phyloP scores from a whole-genome alignment of 2,113 vertebrate genomes.

The Larimichthys crocea region DNA sequence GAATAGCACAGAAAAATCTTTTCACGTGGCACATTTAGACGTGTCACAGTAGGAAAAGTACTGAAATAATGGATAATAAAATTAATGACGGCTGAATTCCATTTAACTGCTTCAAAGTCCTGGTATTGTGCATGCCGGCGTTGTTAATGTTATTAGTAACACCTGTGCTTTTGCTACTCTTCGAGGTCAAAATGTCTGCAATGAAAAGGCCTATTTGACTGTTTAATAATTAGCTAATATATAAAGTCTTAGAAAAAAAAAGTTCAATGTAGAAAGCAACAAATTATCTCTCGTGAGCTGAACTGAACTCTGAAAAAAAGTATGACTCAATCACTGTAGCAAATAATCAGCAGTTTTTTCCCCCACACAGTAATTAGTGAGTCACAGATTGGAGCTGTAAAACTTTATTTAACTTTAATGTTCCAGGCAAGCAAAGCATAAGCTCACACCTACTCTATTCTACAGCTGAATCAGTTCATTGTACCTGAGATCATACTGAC shows the following conservation, averaged over 20 bases:
- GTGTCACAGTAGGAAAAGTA: neutral
- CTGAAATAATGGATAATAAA: neutral
- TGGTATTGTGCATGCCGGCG: neutral
- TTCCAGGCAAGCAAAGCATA: neutral
- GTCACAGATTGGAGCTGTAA: neutral
- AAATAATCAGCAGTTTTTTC: neutral
- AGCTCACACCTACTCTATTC: no score
- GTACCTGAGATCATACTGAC: neutral
- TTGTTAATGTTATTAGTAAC: neutral
- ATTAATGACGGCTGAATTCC: neutral
- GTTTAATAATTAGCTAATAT: neutral
- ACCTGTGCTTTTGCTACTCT: neutral
- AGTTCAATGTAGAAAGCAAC: neutral
- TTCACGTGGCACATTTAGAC: neutral
- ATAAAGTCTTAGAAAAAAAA: neutral
- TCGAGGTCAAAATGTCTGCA: neutral
- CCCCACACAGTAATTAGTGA: neutral
- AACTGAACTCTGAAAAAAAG: neutral
- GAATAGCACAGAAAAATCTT: slow-evolving; percentile 1
- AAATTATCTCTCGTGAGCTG: neutral
- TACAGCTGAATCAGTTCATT: neutral
- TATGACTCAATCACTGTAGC: neutral
- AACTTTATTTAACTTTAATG: neutral
- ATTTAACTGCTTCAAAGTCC: neutral
- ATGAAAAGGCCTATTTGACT: neutral